Conservation (phyloP, 2,113 vertebrate species). For the Bos taurus region ARS-UCD2.0 NC_037356.1:42058001-42058500, state of each 20-base stretch:
- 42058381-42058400: not conserved
- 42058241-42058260: not conserved
- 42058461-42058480: not conserved
- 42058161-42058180: not conserved
- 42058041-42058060: not conserved
- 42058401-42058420: not conserved
- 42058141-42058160: not conserved
- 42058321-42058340: not conserved
- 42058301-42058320: not conserved
- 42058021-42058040: not conserved
- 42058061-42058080: not conserved
- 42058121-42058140: not conserved
- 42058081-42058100: not conserved
- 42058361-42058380: not conserved
- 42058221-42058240: not conserved
- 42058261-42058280: not conserved
- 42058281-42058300: not conserved
- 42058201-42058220: not conserved
- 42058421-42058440: not conserved
- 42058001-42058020: not conserved
- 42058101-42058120: not conserved
- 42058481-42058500: not conserved
- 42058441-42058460: not conserved
- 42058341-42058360: not conserved
- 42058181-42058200: not conserved